Evolutionary conservation across 2,113 vertebrate species (phyloP).

Genomic region (Hemichromis elongatus): DNA sequence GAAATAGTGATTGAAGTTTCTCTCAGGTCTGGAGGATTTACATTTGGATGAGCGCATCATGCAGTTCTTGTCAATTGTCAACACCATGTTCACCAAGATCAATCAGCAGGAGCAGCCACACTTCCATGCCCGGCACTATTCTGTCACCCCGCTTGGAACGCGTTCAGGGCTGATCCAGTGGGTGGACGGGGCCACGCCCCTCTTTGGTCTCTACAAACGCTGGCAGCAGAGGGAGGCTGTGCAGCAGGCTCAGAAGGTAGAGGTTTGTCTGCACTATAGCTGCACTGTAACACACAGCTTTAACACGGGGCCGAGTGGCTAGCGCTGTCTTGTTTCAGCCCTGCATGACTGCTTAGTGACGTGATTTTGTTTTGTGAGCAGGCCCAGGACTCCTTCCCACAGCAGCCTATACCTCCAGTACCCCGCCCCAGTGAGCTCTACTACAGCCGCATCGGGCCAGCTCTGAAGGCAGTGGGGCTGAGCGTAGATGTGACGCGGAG

Average conservation of each 20-base stretch:
- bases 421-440: conserved; percentile 97
- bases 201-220: conserved; percentile 97
- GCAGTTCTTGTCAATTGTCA: conserved; percentile 98
- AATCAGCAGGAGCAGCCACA: conserved; percentile 92
- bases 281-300: accelerated
- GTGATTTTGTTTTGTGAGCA: neutral
- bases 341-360: neutral
- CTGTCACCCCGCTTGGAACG: conserved; percentile 94
- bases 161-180: conserved; percentile 96
- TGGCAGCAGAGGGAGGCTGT: conserved; percentile 96
- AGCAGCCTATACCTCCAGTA: conserved; percentile 89
- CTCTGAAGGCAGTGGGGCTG: conserved; percentile 89
- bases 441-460: conserved; percentile 95
- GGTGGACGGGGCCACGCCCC: conserved; percentile 95
- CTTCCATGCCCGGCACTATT: conserved; percentile 95
- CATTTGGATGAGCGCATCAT: conserved; percentile 98
- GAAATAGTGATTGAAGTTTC: neutral
- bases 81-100: conserved; percentile 98
- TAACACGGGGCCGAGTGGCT: accelerated
- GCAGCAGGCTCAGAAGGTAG: conserved; percentile 91
- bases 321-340: neutral
- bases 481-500: conserved; percentile 91
- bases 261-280: neutral
- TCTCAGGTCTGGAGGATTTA: conserved; percentile 90
- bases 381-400: conserved; percentile 91